Base-by-base conservation (phyloP, 2,888 invertebrate species). In the Zele albiditarsus region DNA sequence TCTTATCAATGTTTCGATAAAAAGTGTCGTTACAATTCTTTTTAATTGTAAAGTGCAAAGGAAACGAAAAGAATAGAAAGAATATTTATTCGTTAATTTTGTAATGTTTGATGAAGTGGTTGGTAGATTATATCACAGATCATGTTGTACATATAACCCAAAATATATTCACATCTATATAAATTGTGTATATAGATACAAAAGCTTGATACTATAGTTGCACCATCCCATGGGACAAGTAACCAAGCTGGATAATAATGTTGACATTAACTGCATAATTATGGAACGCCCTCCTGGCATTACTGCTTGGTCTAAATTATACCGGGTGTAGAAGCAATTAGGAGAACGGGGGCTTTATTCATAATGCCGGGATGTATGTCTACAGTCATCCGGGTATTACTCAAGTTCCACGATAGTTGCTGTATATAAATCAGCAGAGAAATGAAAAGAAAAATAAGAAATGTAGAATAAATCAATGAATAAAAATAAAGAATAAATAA, bases 201-300 rank as follows among this genome's bases (percentile, higher is more conserved):
- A 1, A 60, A n/a, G 62, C 70, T 66, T 71, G 73, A 70, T 53
- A 53, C 8, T 20, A n/a, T 53, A 8, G 20, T 8, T 53, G 53
- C 53, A 71, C 66, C 70, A 73, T 69, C 78, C 77, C 74, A 75
- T 71, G 75, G 73, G 76, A 74, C 27, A 20, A 62, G 77, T 81
- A 75, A 78, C 78, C 79, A 75, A 79, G 78, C 78, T 77, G 84
- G 83, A 87, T 85, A 87, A 86, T 87, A 87, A 85, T 85, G 87
- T 86, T 86, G 85, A 85, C 83, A 82, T 85, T 85, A 88, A 87
- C 85, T 85, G 85, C 85, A 86, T 87, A 86, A 86, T 87, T 86
- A 85, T 85, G 84, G 85, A 85, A 83, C 84, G 84, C 85, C 84
- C 83, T 82, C 80, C 83, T 82, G 82, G 81, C 83, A 85, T 85